Percentiles rank a stretch among this genome's conserved stretches.
Conservation (phyloP, 2,113 vertebrate species). For the Dipodomys spectabilis region DNA sequence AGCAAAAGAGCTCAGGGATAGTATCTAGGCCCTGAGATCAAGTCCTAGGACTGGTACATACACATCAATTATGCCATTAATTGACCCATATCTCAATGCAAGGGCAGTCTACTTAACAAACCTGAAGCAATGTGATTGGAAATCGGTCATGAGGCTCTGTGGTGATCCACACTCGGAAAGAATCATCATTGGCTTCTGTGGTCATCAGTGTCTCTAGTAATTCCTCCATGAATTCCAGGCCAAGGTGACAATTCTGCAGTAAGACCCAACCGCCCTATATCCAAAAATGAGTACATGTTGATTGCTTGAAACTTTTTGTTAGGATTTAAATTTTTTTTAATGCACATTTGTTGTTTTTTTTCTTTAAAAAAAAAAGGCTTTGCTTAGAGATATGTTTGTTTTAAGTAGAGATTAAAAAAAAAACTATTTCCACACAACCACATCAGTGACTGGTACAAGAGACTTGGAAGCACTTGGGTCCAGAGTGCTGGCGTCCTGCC, state of each 20-base stretch:
- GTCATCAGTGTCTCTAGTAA: slow-evolving; percentile 83
- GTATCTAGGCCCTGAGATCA: too few species aligned
- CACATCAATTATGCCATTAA: neutral
- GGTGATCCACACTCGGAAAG: slow-evolving; percentile 88
- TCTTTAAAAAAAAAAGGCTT: neutral
- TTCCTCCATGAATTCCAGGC: slow-evolving; percentile 89
- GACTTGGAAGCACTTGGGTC: slow-evolving; percentile 33
- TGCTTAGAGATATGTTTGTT: neutral
- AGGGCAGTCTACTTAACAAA: slow-evolving; percentile 71
- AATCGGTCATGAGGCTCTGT: slow-evolving; percentile 88
- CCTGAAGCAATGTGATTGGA: slow-evolving; percentile 88
- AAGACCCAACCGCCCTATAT: slow-evolving; percentile 88
- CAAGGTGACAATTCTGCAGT: slow-evolving; percentile 89
- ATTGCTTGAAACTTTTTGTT: neutral
- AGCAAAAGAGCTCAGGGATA: too few species aligned
- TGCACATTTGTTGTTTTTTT: neutral
- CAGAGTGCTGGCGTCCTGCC: neutral
- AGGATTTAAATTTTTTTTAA: neutral
- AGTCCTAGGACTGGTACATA: too few species aligned
- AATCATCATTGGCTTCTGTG: slow-evolving; percentile 81
- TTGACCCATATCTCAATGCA: neutral
- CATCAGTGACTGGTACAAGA: neutral
- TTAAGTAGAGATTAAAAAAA: slow-evolving; percentile 1
- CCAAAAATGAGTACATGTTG: slow-evolving; percentile 48
- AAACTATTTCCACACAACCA: neutral